Base-by-base conservation (phyloP, 2,888 invertebrate species). In the Stenodera caucasica region DNA sequence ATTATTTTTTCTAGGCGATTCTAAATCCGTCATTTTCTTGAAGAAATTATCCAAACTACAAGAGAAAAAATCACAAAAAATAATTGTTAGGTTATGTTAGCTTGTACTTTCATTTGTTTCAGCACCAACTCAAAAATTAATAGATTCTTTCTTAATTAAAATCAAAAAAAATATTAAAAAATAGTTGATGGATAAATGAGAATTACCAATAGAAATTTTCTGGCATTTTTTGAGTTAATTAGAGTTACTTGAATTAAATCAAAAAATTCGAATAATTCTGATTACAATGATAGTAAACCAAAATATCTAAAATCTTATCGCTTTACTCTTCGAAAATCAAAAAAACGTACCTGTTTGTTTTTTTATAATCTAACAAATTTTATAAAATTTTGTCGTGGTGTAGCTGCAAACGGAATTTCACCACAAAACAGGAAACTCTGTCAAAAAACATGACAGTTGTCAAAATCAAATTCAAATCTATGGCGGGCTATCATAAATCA, bases 1-100 rank as follows among this genome's bases (percentile, higher is more conserved):
- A 81, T 91, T 89, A 80, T 90, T 88, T 83, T 89, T 90, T 75
- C 87, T 85, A 72, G 87, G 87, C 72, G 87, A 87, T 82, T 89
- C 89, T 86, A 90, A 86, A 68, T 78, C 78, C 45, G 80, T 80
- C 77, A 80, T 77, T 72, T 81, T 81, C 60, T 78, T 75, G 69
- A 81, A 82, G 74, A 82, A 82, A 69, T 82, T 81, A 72, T 81
- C 82, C 61, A 77, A 75, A 70, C 81, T 80, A 70, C 51, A 78
- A 77, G 54, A 70, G 58, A 72, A 11, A 45, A 54, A 63, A 49
- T 33, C 15, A 53, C 56, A 53, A 33, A 58, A 32, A 35, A 35
- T 35, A 14, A 64, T 56, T 68, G 67, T 70, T 67, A 73, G 73
- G 73, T 74, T 72, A 73, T 66, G 66, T 68, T 53, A 53, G 33